Percentiles rank a stretch among this genome's conserved stretches.
Conservation (phyloP, 2,113 vertebrate genomes). For the Recurvirostra avosetta region DNA sequence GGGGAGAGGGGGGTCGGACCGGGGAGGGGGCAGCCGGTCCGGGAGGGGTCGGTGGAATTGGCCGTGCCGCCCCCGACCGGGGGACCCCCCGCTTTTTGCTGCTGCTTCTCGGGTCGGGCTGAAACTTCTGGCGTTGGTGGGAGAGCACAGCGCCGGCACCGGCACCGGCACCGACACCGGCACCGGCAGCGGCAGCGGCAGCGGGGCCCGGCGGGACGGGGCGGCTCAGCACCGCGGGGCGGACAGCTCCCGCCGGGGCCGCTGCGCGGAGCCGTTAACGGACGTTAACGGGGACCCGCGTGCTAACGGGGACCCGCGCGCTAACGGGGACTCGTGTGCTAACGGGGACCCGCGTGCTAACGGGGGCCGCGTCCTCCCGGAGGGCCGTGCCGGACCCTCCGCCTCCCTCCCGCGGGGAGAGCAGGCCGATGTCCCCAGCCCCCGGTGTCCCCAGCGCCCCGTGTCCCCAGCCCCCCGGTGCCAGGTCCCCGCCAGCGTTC, state of each 20-base stretch:
- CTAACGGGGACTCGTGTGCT: accelerated
- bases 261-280: not conserved
- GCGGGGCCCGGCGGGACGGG: not conserved
- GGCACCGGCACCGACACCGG: no score
- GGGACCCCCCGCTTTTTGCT: not conserved
- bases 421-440: not conserved
- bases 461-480: no score
- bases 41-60: not conserved
- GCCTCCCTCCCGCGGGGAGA: not conserved
- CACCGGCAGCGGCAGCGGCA: not conserved
- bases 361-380: not conserved
- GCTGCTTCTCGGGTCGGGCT: not conserved
- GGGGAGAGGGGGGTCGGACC: no score
- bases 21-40: not conserved
- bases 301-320: not conserved
- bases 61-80: not conserved
- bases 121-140: constrained; percentile 15
- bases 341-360: no score
- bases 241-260: not conserved
- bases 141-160: not conserved
- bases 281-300: accelerated
- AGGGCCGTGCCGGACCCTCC: not conserved
- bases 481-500: accelerated
- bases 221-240: not conserved
- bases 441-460: no score